Percentiles rank a stretch among this genome's conserved stretches.
phyloP scores from a whole-genome alignment of 2,888 invertebrate genomes.

The Seira musarum region DNA sequence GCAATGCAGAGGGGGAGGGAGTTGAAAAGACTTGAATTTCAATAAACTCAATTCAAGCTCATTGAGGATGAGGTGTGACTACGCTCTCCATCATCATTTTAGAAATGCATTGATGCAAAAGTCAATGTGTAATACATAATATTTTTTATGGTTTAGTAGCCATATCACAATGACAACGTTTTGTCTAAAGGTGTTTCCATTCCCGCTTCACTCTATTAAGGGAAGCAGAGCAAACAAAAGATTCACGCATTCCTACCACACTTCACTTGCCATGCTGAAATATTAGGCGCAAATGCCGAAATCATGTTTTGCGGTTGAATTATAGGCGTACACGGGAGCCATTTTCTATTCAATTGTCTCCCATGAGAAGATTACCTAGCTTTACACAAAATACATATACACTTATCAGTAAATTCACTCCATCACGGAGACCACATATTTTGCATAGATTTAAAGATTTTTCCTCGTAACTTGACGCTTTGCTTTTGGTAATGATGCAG shows the following conservation, averaged over 20 bases:
- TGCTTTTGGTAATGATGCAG: not conserved
- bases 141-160: no score
- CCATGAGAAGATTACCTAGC: no score
- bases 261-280: not conserved
- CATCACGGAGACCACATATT: not conserved
- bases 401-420: not conserved
- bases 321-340: not conserved
- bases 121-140: not conserved
- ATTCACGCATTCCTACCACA: not conserved
- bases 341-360: not conserved
- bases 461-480: no score
- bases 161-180: no score
- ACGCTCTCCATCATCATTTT: no score
- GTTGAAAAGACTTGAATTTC: no score
- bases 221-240: not conserved
- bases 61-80: not conserved
- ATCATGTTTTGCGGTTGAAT: slow-evolving; percentile 38
- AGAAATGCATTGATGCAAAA: no score
- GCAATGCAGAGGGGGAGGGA: not conserved
- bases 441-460: not conserved
- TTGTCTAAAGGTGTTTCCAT: not conserved
- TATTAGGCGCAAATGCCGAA: slow-evolving; percentile 32
- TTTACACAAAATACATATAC: not conserved
- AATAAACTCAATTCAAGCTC: not conserved
- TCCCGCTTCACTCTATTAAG: not conserved